Evolutionary conservation across 2,113 vertebrate genomes (phyloP), one percentile per base, ranked within the genome.

Genomic region (Eubucco bourcierii): DNA sequence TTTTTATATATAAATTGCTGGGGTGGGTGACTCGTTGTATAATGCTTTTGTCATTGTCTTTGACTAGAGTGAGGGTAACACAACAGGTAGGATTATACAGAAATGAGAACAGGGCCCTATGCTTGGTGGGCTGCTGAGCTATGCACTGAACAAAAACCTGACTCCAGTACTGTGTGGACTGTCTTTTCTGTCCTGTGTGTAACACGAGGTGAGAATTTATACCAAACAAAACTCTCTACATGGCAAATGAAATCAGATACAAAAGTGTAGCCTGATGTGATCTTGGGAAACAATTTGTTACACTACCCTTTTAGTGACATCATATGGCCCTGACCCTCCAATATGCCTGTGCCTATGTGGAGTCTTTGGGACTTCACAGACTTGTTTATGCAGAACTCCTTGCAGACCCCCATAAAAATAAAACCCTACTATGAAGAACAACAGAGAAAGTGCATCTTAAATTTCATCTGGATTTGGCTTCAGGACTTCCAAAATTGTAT

Each of bases 271-370:
- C 61, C 41, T 71, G 55, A 20, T 33, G 15, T 39, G 19, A 27
- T 29, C 39, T 61, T 81, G 44, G 24, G 29, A 84, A 89, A 68
- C 6, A 68, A 76, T 8, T 27, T n/a, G 12, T 1, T 2, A 59
- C 75, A 68, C 9, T 7, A 58, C 27, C 12, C 65, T 20, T 5
- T 20, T 73, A 16, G 5, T 50, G 11, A 16, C 70, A 56, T 31
- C 29, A 28, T 60, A 31, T 23, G 39, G 21, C 20, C 37, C 44
- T 27, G 12, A 64, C 7, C 10, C 10, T 63, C 11, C 39, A 12
- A 7, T 14, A 74, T 2, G 1, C 16, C 47, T 47, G 37, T 0
- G 2, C 24, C 27, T 25, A 9, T 0, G 0, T 24, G 23, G 15
- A 44, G 17, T 20, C 23, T 63, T 70, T 16, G 47, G 12, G 34